These are phyloP conservation scores for Beaufortia kweichowensis DNA, from an alignment of 2,113 vertebrate genomes.

Conservation along the genomic window DNA sequence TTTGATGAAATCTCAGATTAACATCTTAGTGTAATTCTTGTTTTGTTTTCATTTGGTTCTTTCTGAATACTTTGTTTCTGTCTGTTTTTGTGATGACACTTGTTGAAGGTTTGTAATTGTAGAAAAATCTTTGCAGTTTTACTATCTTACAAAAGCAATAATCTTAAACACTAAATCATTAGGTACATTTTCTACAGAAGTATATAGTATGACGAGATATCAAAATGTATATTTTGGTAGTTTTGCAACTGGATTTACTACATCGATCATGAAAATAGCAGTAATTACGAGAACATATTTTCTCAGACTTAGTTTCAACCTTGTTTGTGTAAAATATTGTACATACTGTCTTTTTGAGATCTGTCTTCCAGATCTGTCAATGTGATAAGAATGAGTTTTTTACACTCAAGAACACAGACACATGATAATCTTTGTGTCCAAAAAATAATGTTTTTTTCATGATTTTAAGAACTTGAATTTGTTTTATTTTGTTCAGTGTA, in stretches of 20 bases:
- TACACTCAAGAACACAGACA: constrained; percentile 38
- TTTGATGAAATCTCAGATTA: constrained; percentile 63
- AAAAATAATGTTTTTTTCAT: constrained; percentile 23
- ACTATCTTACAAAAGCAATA: constrained; percentile 67
- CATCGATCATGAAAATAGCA: constrained; percentile 67
- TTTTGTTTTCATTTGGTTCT: constrained; percentile 49
- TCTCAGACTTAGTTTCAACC: constrained; percentile 72
- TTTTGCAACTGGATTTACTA: constrained; percentile 79
- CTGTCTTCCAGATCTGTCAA: constrained; percentile 16
- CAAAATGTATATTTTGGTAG: constrained; percentile 91
- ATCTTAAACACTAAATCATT: constrained; percentile 64
- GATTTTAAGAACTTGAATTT: constrained; percentile 59
- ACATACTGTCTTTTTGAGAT: constrained; percentile 78
- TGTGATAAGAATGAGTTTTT: constrained; percentile 34
- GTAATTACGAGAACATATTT: constrained; percentile 73
- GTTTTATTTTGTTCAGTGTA: constrained; percentile 59
- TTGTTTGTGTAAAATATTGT: constrained; percentile 91
- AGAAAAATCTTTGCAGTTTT: constrained; percentile 57
- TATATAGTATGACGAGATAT: constrained; percentile 74
- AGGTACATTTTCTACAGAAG: constrained; percentile 72
- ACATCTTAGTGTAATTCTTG: constrained; percentile 62
- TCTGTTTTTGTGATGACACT: constrained; percentile 59
- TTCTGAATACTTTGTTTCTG: constrained; percentile 62
- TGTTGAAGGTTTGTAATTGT: constrained; percentile 60
- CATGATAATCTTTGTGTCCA: constrained; percentile 27